Percentiles rank a stretch among this genome's conserved stretches.
These are phyloP conservation scores for Chaetodon auriga DNA, from an alignment of 2,113 vertebrate genomes.

Conservation along the genomic window DNA sequence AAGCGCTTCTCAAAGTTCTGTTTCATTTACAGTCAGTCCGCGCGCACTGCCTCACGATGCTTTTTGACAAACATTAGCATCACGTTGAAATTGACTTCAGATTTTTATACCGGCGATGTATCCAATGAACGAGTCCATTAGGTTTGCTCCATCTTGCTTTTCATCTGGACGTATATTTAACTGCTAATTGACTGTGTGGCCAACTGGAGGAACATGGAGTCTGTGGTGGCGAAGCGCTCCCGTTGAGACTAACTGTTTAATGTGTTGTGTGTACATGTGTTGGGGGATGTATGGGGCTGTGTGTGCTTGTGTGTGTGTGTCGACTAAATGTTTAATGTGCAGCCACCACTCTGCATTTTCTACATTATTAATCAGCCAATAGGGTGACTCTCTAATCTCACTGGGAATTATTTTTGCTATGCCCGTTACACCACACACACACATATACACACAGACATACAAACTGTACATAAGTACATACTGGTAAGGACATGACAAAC, in stretches of 20 bases:
- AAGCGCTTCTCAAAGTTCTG: neutral
- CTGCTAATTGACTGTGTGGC: constrained; percentile 32
- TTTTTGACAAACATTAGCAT: constrained; percentile 24
- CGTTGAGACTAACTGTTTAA: constrained; percentile 49
- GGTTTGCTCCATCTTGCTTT: constrained; percentile 13
- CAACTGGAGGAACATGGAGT: constrained; percentile 9
- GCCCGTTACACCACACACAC: neutral
- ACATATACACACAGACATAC: constrained; percentile 2
- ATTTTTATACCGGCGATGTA: neutral
- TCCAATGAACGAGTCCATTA: constrained; percentile 34
- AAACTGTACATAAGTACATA: neutral
- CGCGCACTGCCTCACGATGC: neutral
- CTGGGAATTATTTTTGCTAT: constrained; percentile 29
- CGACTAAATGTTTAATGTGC: constrained; percentile 55
- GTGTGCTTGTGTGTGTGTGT: constrained; percentile 17
- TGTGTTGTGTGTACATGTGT: constrained; percentile 32
- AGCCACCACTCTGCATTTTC: constrained; percentile 43
- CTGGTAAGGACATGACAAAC: neutral
- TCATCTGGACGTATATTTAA: constrained; percentile 1
- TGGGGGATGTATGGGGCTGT: constrained; percentile 3
- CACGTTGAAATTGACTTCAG: neutral
- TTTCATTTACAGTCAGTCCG: constrained; percentile 1
- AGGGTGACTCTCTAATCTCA: constrained; percentile 37
- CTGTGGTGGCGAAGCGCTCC: constrained; percentile 2
- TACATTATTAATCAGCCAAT: constrained; percentile 70